These are phyloP conservation scores for Phymanthus crucifer DNA, from an alignment of 92 coral and sea anemone species.

Conservation along the genomic window DNA sequence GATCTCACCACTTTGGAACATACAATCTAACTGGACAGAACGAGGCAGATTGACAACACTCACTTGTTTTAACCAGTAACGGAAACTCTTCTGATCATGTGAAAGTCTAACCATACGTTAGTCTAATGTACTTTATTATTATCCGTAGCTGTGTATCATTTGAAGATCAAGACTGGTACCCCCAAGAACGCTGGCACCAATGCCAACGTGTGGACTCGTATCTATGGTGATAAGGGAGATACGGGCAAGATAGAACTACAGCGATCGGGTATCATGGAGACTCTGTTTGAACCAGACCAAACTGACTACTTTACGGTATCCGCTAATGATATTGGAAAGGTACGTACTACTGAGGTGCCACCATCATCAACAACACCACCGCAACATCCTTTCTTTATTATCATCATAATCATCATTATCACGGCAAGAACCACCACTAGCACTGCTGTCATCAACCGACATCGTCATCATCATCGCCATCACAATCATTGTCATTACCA, in stretches of 20 bases:
- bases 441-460: background rate
- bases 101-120: background rate
- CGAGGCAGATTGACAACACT: too few relatives aligned
- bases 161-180: conserved; percentile 88
- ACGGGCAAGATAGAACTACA: conserved; percentile 86
- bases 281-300: conserved; percentile 87
- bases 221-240: conserved; percentile 90
- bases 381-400: too few relatives aligned
- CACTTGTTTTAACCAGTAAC: too few relatives aligned
- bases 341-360: conserved; percentile 20
- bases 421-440: background rate
- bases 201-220: conserved; percentile 87
- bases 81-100: background rate
- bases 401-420: background rate
- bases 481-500: background rate
- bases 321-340: conserved; percentile 96
- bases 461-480: background rate
- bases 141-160: conserved; percentile 76
- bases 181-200: conserved; percentile 86
- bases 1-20: too few relatives aligned
- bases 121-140: background rate
- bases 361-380: background rate
- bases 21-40: too few relatives aligned
- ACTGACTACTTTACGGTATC: conserved; percentile 95
- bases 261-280: conserved; percentile 85